Evolutionary conservation across 2,888 invertebrate species (phyloP), one percentile per base, ranked within the genome.

Genomic region (Monochamus alternatus): DNA sequence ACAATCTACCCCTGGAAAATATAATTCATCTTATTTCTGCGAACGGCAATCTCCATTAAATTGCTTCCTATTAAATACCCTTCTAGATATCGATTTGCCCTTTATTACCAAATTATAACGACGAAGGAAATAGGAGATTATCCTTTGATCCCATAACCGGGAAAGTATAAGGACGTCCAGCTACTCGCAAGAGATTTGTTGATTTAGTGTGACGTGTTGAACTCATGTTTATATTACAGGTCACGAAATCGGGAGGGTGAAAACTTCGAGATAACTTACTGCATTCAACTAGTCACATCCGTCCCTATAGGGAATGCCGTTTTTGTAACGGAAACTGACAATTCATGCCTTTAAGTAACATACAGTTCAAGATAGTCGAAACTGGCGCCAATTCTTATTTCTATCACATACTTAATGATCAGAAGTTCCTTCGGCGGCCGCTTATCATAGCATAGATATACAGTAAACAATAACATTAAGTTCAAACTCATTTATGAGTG

Each of bases 201-300:
- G 55, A 55, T 55, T 55, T 14, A n/a, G 7, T 55, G 55, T 14
- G 55, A 55, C n/a, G 22, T 12, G 14, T 22, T 55, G 55, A 55
- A 55, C 55, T 55, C n/a, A n/a, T n/a, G 55, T 55, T 55, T 55
- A 55, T n/a, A 55, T 55, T 55, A 55, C 55, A 55, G 55, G 55
- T 55, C 55, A 55, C 55, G 55, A 55, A 55, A 55, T 55, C 55
- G 2, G 55, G n/a, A n/a, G 55, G 55, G 55, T 55, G 55, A 55
- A 55, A 55, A 55, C 55, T 55, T 55, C 47, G 7, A 55, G 55
- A 55, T 55, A 55, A 55, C n/a, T 22, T 14, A n/a, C 22, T 1
- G 7, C 55, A n/a, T 55, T 55, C 55, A 55, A n/a, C 55, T 22
- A 14, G 22, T 55, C n/a, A 22, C 55, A 55, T 55, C 14, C 55